phyloP scores from a whole-genome alignment of 2,113 vertebrate species.

The Morone chrysops region DNA sequence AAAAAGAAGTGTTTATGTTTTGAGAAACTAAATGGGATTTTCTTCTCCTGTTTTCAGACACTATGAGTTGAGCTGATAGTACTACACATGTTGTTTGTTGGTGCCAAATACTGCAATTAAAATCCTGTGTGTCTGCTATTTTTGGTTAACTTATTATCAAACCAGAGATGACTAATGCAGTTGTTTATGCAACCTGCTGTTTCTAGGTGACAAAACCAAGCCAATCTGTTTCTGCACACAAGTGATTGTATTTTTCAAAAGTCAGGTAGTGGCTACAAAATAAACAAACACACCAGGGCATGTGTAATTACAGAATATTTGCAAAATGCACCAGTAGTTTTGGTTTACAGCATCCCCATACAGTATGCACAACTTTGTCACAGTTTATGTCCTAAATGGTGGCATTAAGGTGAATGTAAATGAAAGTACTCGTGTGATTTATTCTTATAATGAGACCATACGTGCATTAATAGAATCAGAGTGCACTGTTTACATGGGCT shows the following conservation, averaged over 20 bases:
- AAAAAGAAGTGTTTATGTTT: neutral
- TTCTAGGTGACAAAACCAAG: conserved; percentile 21
- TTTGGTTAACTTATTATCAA: conserved; percentile 23
- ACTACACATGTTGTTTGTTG: neutral
- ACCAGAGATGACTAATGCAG: conserved; percentile 47
- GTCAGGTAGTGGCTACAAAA: neutral
- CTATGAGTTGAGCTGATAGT: neutral
- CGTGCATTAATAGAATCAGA: neutral
- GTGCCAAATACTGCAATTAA: conserved; percentile 21
- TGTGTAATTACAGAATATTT: too few relatives aligned
- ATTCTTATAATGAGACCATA: neutral
- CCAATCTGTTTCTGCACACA: neutral
- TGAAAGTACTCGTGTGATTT: neutral
- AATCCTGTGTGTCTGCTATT: conserved; percentile 31
- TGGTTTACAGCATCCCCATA: neutral
- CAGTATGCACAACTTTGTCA: neutral
- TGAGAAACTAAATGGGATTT: neutral
- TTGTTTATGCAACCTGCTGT: conserved; percentile 35
- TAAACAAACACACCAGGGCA: conserved; percentile 13
- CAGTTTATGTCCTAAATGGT: neutral
- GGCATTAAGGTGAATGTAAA: neutral
- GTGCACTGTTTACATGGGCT: neutral
- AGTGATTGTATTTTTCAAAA: neutral
- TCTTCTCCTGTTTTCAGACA: neutral
- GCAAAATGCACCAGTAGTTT: neutral